Conservation (phyloP, 2,888 invertebrate species). For the Cheilosia soror region DNA sequence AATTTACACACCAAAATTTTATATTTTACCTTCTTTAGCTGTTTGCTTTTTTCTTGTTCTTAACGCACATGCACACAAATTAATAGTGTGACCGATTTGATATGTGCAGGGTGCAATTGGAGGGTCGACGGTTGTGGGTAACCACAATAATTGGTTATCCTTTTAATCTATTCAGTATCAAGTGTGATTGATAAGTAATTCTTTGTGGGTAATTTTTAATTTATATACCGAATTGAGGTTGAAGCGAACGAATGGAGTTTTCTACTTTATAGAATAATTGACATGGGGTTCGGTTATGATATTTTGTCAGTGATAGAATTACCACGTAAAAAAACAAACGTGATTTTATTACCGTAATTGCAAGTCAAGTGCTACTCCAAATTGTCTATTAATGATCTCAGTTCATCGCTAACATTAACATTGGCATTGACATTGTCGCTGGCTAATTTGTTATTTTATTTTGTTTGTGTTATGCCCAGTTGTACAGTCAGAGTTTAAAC, state of each 20-base stretch:
- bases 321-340: not conserved
- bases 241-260: not conserved
- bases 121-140: not conserved
- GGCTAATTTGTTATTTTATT: not conserved
- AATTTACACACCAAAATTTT: too few species aligned
- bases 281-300: too few species aligned
- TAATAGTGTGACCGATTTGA: too few species aligned
- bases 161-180: slow-evolving; percentile 4
- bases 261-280: not conserved
- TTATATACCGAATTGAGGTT: not conserved
- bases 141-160: not conserved
- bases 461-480: too few species aligned
- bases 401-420: not conserved
- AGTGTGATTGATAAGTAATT: slow-evolving; percentile 10
- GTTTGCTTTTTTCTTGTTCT: too few species aligned
- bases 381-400: not conserved
- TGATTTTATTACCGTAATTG: not conserved
- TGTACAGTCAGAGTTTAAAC: too few species aligned
- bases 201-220: not conserved
- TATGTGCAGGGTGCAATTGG: too few species aligned
- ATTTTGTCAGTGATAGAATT: not conserved
- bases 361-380: not conserved
- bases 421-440: not conserved
- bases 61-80: too few species aligned
- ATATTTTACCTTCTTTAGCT: too few species aligned